These are phyloP conservation scores for Bugula neritina DNA, from an alignment of 2,888 invertebrate genomes.

Conservation along the genomic window DNA sequence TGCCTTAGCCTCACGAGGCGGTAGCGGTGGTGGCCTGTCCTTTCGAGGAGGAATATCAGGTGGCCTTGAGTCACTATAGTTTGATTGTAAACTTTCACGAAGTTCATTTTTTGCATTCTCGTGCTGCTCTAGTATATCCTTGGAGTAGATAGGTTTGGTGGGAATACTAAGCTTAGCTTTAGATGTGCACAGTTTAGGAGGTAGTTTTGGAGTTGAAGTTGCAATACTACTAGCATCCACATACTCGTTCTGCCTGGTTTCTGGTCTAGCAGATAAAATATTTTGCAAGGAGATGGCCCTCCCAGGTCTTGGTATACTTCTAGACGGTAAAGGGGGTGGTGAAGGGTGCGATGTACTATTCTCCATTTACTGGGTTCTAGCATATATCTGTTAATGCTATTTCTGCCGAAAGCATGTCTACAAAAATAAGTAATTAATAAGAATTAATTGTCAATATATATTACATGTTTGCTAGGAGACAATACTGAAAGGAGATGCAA, in stretches of 20 bases:
- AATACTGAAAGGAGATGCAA: too few species aligned
- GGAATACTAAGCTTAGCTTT: not conserved
- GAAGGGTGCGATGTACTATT: not conserved
- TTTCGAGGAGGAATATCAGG: slow-evolving; percentile 8
- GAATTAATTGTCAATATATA: not conserved
- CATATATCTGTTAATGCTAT: too few species aligned
- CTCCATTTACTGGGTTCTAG: slow-evolving; percentile 21
- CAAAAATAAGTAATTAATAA: not conserved
- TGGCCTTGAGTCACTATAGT: not conserved
- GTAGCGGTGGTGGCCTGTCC: slow-evolving; percentile 10
- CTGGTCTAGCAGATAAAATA: not conserved
- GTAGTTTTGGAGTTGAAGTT: not conserved
- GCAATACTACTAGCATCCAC: not conserved
- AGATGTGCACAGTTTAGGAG: not conserved
- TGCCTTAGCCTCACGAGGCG: not conserved
- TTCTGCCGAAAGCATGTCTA: not conserved
- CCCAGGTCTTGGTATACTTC: not conserved
- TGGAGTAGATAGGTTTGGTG: not conserved
- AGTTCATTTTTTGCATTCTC: slow-evolving; percentile 7
- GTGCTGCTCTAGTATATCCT: not conserved
- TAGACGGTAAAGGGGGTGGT: not conserved
- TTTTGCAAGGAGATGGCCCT: not conserved
- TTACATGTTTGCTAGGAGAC: too few species aligned
- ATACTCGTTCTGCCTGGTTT: slow-evolving; percentile 5
- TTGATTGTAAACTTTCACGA: not conserved